phyloP scores from a whole-genome alignment of 2,797 vertebrate species.

The Poliocrania exsul region DNA sequence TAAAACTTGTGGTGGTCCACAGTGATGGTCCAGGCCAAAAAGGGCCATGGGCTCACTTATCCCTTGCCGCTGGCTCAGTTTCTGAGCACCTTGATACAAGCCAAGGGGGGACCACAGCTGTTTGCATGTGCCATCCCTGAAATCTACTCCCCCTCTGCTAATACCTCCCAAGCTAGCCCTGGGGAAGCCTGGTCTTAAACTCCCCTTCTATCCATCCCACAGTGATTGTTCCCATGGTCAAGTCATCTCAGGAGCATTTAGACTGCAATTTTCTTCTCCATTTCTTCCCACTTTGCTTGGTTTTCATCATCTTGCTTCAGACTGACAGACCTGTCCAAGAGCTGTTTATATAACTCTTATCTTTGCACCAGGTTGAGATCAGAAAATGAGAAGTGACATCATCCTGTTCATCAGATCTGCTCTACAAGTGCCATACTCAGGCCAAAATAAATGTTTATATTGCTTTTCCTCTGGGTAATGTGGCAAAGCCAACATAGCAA shows the following conservation, averaged over 20 bases:
- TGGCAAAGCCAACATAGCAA: background rate
- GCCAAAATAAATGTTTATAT: conserved; percentile 45
- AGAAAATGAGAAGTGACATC: background rate
- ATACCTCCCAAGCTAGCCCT: background rate
- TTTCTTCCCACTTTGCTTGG: background rate
- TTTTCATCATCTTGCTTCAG: background rate
- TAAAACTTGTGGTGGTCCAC: background rate
- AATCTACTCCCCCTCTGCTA: background rate
- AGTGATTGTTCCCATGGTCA: accelerated
- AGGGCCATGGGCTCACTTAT: background rate
- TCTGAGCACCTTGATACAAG: background rate
- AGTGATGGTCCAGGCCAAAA: background rate
- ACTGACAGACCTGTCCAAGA: background rate
- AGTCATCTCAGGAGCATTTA: background rate
- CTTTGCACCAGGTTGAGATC: background rate
- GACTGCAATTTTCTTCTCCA: background rate
- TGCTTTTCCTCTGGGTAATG: background rate
- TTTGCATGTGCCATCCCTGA: background rate
- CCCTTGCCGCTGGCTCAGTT: background rate
- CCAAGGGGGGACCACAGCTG: background rate
- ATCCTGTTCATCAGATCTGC: background rate
- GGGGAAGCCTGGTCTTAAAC: background rate
- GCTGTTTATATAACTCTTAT: background rate
- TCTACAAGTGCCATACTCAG: background rate
- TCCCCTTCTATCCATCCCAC: background rate